phyloP scores from a whole-genome alignment of 2,888 invertebrate genomes.

The Pteria penguin region DNA sequence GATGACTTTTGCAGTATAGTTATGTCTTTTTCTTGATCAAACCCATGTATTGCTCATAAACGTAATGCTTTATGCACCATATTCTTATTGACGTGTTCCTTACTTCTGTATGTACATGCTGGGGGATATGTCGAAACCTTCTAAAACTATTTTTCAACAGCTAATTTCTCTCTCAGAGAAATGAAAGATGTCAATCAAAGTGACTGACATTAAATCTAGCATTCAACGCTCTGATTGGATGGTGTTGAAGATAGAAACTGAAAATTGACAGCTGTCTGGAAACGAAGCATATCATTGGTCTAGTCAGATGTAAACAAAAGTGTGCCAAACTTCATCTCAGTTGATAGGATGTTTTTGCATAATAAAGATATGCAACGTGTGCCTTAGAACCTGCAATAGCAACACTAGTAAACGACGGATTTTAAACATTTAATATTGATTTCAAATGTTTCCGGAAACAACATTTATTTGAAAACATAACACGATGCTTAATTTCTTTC shows the following conservation, averaged over 20 bases:
- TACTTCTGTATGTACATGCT: not conserved
- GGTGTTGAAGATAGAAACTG: not conserved
- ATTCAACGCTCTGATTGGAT: constrained; percentile 9
- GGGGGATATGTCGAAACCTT: not conserved
- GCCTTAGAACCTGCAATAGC: not conserved
- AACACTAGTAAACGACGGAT: too few relatives aligned
- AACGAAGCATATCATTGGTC: constrained; percentile 1
- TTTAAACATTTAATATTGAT: too few relatives aligned
- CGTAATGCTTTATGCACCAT: not conserved
- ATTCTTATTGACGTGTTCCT: not conserved
- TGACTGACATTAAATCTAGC: constrained; percentile 12
- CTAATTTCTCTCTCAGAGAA: constrained; percentile 10
- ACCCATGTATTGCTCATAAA: constrained; percentile 9
- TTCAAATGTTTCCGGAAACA: too few relatives aligned
- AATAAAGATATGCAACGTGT: constrained; percentile 16
- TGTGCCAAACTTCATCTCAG: constrained; percentile 3
- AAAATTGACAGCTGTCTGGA: constrained; percentile 14
- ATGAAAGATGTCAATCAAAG: constrained; percentile 21
- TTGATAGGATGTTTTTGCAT: not conserved
- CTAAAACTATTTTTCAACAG: constrained; percentile 18
- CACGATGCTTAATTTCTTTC: too few relatives aligned
- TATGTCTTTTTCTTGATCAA: constrained; percentile 21
- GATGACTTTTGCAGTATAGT: too few relatives aligned
- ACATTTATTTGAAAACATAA: too few relatives aligned
- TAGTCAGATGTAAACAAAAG: constrained; percentile 8